These are phyloP conservation scores for Notarius quadriscutis DNA, from an alignment of 2,113 vertebrate species.

Conservation along the genomic window DNA sequence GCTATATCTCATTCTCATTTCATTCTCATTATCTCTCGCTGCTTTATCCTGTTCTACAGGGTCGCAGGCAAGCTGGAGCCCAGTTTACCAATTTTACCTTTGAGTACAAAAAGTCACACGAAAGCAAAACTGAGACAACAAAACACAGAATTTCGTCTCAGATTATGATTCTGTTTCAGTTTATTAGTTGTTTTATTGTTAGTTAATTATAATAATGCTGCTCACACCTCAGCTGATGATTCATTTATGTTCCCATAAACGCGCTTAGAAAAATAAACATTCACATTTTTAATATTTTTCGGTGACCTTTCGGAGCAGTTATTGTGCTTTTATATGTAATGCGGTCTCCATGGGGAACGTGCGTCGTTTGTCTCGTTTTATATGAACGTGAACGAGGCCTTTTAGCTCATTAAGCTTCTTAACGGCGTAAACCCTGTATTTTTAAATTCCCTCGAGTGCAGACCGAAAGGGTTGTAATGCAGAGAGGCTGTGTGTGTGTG, in stretches of 20 bases:
- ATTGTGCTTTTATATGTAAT: background rate
- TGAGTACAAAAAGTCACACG: background rate
- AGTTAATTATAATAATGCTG: background rate
- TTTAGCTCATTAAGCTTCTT: constrained; percentile 14
- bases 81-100: background rate
- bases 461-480: background rate
- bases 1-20: background rate
- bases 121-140: background rate
- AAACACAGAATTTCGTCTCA: too few species aligned
- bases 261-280: background rate
- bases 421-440: background rate
- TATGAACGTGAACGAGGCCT: background rate
- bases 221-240: background rate
- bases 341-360: background rate
- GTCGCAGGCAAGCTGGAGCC: too few species aligned
- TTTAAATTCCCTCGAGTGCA: constrained; percentile 14
- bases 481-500: constrained; percentile 6
- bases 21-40: too few species aligned
- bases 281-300: background rate
- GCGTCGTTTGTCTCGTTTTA: background rate
- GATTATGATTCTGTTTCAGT: background rate
- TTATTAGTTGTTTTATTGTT: background rate
- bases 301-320: background rate
- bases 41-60: too few species aligned
- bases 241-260: background rate